Base-by-base conservation (phyloP, 1,140 invertebrate genomes). In the Musca domestica region DNA sequence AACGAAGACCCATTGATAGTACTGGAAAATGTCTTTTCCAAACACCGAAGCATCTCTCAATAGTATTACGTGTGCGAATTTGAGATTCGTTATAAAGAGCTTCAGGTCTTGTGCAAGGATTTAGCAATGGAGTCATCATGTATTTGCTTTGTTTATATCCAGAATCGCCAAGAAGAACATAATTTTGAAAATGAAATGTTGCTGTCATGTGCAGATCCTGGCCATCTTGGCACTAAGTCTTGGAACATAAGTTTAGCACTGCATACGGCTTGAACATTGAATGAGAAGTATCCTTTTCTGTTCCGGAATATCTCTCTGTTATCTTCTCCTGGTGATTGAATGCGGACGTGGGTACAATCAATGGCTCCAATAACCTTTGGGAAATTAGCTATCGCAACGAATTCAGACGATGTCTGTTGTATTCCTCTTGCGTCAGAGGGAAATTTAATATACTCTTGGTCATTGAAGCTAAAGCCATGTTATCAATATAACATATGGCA, bases 181-280 rank as follows among this genome's bases (percentile, higher is more conserved):
- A 61, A 61, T 61, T 23, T 30, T 19, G 15, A 61, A 61, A 61
- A 3, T 61, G 17, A 41, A 14, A 27, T 30, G 9, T 46, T 65
- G 17, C 46, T 30, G 22, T 48, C 47, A 30, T 25, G 65, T 12
- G 47, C 47, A 20, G 46, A 49, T 14, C 20, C 65, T 25, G 74
- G 74, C 52, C 81, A 79, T 54, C 78, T 30, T 20, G 15, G 20
- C 20, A 75, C 80, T 83, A 23, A 77, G 74, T 68, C 76, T 79
- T 51, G 83, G 75, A 68, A 83, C 73, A 72, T 83, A 70, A 17
- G 66, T 71, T 49, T 70, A 58, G 75, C 64, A 73, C 78, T 75
- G 67, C 72, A 76, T 22, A 82, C 71, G n/a, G n/a, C n/a, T 71
- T 82, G 81, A 7, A 83, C 76, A 66, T 83, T 83, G n/a, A 83